A percentile compares a stretch with the other conserved stretches of the same genome.
Evolutionary conservation across 2,888 invertebrate genomes (phyloP).

Genomic region (Acanthosepion lycidas): DNA sequence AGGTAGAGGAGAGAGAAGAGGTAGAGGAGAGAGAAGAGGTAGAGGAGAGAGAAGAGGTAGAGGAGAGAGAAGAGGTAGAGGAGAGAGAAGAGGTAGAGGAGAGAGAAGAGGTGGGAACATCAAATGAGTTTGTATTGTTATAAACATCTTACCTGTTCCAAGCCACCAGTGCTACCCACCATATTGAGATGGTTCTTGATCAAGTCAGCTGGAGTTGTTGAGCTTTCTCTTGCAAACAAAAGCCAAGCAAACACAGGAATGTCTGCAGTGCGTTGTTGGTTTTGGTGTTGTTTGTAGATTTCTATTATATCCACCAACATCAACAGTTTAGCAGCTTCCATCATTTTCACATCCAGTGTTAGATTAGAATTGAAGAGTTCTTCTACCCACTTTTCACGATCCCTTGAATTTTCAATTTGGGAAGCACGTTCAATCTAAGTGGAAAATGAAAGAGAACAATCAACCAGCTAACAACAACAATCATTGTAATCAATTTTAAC

Average conservation of each 20-base stretch:
- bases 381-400: conserved; percentile 59
- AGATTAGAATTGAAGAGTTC: conserved; percentile 68
- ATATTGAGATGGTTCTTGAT: conserved; percentile 75
- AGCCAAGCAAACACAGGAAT: conserved; percentile 75
- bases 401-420: conserved; percentile 40
- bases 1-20: too few species aligned
- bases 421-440: conserved; percentile 24
- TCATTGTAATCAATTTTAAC: too few species aligned
- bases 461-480: too few species aligned
- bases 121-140: too few species aligned
- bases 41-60: too few species aligned
- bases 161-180: conserved; percentile 74
- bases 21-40: too few species aligned
- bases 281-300: conserved; percentile 64
- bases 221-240: conserved; percentile 75
- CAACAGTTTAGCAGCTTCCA: conserved; percentile 75
- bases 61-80: too few species aligned
- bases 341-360: conserved; percentile 69
- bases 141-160: conserved; percentile 73
- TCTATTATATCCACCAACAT: conserved; percentile 74
- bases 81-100: too few species aligned
- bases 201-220: conserved; percentile 70
- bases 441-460: background rate
- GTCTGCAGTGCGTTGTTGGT: conserved; percentile 61
- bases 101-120: too few species aligned